Base-by-base conservation (phyloP, 2,113 vertebrate species). In the Gadus macrocephalus region DNA sequence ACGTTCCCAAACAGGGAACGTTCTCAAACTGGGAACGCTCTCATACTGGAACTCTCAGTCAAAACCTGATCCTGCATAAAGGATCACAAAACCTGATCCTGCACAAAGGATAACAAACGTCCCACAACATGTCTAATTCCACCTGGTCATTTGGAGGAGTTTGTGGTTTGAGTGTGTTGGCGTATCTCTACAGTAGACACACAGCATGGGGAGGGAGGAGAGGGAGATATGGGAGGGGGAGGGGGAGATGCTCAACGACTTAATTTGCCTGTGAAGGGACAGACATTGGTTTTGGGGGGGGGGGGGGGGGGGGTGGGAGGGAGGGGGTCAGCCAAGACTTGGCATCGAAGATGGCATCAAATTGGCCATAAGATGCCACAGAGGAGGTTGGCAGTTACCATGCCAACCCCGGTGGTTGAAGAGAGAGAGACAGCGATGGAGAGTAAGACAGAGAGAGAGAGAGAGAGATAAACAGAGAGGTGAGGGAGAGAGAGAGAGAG, bases 331-430 rank as follows among this genome's bases (percentile, higher is more conserved):
- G n/a, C 55, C 14, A 14, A 58, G 22, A 19, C 53, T 42, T 27
- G 49, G 42, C 65, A 67, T 22, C 25, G 3, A 27, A 27, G 49
- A 25, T 55, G 58, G 22, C 65, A 64, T 42, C 56, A 68, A 68
- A 72, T 35, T 35, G 31, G 53, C 59, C 53, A 20, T 70, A 75
- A 53, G 42, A 62, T 64, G 55, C 62, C n/a, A 19, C 20, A 67
- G 68, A 61, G 62, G 25, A 66, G 63, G 62, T 12, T 42, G 42
- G 8, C 20, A n/a, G 35, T 69, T 66, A 28, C 35, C 25, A 62
- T 53, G 22, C 38, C 62, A 74, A 27, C 56, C 12, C 55, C 49
- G 62, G 20, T 62, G 62, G 28, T 20, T 66, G 63, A 7, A 62
- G 62, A 16, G 15, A 19, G 73, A 0, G 0, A 58, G 38, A 38